phyloP scores from a whole-genome alignment of 2,113 vertebrate genomes.

The Callopanchax toddi region DNA sequence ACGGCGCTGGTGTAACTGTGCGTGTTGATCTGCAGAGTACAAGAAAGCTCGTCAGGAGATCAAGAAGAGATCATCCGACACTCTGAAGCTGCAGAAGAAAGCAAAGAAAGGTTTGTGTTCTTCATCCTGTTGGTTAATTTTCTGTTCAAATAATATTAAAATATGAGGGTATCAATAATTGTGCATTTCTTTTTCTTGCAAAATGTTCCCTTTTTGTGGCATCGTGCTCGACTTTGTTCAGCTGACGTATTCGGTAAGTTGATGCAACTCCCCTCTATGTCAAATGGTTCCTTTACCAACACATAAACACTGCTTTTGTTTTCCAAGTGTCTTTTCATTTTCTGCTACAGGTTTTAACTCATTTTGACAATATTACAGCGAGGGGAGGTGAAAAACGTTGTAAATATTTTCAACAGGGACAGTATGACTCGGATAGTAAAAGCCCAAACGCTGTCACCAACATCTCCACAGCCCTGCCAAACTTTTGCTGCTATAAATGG shows the following conservation, averaged over 20 bases:
- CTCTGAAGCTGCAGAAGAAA: constrained; percentile 93
- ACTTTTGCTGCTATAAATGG: not conserved
- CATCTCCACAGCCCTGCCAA: not conserved
- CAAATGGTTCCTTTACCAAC: not conserved
- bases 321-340: not conserved
- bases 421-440: not conserved
- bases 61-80: constrained; percentile 92
- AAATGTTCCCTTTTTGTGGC: not conserved
- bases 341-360: not conserved
- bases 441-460: not conserved
- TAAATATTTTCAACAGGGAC: not conserved
- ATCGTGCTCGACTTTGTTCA: constrained; percentile 36
- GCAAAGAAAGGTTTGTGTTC: constrained; percentile 87
- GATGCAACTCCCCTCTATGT: not conserved
- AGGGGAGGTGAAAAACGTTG: not conserved
- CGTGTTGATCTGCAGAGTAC: constrained; percentile 80
- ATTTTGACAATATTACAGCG: not conserved
- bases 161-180: not conserved
- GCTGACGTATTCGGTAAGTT: constrained; percentile 70
- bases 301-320: not conserved
- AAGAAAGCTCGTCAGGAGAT: constrained; percentile 93
- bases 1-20: not conserved
- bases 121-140: not conserved
- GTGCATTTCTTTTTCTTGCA: constrained; percentile 1
- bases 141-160: not conserved